Conservation (phyloP, 2,888 invertebrate genomes). For the Abrostola tripartita region DNA sequence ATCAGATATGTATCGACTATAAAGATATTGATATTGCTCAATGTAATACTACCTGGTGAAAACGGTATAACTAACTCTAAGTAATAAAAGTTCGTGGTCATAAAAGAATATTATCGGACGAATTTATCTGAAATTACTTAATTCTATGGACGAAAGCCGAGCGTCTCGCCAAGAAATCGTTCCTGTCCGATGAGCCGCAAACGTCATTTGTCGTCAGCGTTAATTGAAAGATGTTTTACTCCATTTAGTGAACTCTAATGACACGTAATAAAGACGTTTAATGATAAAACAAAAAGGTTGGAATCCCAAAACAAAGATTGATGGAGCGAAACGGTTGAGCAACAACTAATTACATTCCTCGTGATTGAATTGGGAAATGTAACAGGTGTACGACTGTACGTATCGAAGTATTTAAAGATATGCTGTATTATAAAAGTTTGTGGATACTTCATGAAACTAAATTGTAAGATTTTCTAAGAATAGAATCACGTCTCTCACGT, state of each 20-base stretch:
- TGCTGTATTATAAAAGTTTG: constrained; percentile 19
- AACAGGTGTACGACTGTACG: constrained; percentile 45
- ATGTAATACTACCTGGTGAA: constrained; percentile 21
- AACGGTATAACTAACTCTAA: constrained; percentile 9
- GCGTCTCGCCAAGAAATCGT: constrained; percentile 42
- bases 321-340: constrained; percentile 44
- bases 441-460: neutral
- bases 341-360: constrained; percentile 54
- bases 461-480: too few relatives aligned
- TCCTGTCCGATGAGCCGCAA: constrained; percentile 66
- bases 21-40: constrained; percentile 25
- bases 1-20: constrained; percentile 29
- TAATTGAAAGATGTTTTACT: constrained; percentile 66
- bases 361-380: constrained; percentile 42
- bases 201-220: constrained; percentile 66
- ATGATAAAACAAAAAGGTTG: constrained; percentile 54
- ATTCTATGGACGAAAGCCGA: constrained; percentile 39
- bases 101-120: constrained; percentile 32
- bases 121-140: constrained; percentile 44
- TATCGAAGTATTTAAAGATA: neutral
- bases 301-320: constrained; percentile 56
- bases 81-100: constrained; percentile 8
- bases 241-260: constrained; percentile 54
- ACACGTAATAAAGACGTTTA: constrained; percentile 61
- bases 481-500: too few relatives aligned